A percentile compares a stretch with the other conserved stretches of the same genome.
These are phyloP conservation scores for Mycetomoellerius zeteki DNA, from an alignment of 1,140 invertebrate species.

Conservation along the genomic window DNA sequence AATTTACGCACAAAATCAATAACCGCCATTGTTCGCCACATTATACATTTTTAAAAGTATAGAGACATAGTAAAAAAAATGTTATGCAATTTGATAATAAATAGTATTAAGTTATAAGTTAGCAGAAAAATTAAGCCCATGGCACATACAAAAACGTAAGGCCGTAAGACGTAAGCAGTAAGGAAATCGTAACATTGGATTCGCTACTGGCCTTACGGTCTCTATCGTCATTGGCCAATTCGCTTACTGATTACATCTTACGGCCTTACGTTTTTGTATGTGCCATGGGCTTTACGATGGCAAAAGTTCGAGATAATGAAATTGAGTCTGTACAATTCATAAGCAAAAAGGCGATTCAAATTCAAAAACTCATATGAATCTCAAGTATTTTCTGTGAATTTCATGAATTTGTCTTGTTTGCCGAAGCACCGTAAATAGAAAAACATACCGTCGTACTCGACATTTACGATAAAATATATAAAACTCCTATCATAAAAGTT, in stretches of 20 bases:
- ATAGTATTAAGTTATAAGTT: background rate
- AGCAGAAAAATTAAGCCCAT: background rate
- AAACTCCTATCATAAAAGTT: slow-evolving; percentile 41
- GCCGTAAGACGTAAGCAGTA: too few species aligned
- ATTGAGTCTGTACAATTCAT: background rate
- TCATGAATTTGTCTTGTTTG: slow-evolving; percentile 23
- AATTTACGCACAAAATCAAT: slow-evolving; percentile 8
- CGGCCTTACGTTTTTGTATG: too few species aligned
- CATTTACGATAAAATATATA: slow-evolving; percentile 24
- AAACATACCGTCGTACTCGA: background rate
- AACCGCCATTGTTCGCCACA: background rate
- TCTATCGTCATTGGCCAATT: too few species aligned
- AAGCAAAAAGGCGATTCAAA: slow-evolving; percentile 4
- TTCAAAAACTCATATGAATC: slow-evolving; percentile 1
- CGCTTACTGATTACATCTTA: too few species aligned
- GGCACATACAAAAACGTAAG: too few species aligned
- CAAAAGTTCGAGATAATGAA: background rate
- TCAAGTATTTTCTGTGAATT: background rate
- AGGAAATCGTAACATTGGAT: too few species aligned
- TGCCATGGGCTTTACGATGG: too few species aligned
- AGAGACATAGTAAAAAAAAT: background rate
- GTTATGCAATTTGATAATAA: background rate
- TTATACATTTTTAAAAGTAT: background rate
- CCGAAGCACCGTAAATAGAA: background rate
- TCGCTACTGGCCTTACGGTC: too few species aligned